A percentile compares a stretch with the other conserved stretches of the same genome.
phyloP scores from a whole-genome alignment of 2,113 vertebrate genomes.

The Motacilla tschutschensis region DNA sequence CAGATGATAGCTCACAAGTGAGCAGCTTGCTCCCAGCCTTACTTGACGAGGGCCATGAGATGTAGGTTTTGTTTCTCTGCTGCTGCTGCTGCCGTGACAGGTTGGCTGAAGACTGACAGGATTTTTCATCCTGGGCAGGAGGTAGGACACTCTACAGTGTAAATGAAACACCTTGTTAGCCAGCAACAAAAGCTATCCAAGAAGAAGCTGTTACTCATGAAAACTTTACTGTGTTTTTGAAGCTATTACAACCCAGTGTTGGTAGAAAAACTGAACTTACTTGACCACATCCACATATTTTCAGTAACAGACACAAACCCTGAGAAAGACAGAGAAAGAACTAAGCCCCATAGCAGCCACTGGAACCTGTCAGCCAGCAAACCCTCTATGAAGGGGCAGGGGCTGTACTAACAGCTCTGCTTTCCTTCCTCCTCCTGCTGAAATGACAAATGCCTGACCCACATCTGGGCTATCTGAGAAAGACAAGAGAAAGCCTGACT shows the following conservation, averaged over 20 bases:
- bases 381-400: slow-evolving; percentile 1
- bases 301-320: slow-evolving; percentile 65
- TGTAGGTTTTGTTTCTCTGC: slow-evolving; percentile 82
- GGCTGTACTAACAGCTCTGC: slow-evolving; percentile 1
- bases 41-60: slow-evolving; percentile 92
- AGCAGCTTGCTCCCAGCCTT: slow-evolving; percentile 17
- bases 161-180: slow-evolving; percentile 18
- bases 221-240: slow-evolving; percentile 45
- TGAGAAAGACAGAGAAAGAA: slow-evolving; percentile 59
- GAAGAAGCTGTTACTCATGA: not conserved
- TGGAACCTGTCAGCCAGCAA: slow-evolving; percentile 36
- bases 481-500: not conserved
- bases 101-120: slow-evolving; percentile 77
- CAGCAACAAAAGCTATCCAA: slow-evolving; percentile 7
- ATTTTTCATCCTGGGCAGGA: slow-evolving; percentile 86
- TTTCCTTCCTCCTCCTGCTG: slow-evolving; percentile 37
- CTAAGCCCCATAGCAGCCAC: slow-evolving; percentile 34
- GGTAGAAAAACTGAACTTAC: slow-evolving; percentile 62
- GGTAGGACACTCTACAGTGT: slow-evolving; percentile 79
- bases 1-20: not conserved
- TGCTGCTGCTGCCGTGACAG: slow-evolving; percentile 80
- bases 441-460: not conserved
- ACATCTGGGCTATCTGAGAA: not conserved
- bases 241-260: slow-evolving; percentile 35
- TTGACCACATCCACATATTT: slow-evolving; percentile 61